Conservation (phyloP, 2,888 invertebrate species). For the Graphium colonna region DNA sequence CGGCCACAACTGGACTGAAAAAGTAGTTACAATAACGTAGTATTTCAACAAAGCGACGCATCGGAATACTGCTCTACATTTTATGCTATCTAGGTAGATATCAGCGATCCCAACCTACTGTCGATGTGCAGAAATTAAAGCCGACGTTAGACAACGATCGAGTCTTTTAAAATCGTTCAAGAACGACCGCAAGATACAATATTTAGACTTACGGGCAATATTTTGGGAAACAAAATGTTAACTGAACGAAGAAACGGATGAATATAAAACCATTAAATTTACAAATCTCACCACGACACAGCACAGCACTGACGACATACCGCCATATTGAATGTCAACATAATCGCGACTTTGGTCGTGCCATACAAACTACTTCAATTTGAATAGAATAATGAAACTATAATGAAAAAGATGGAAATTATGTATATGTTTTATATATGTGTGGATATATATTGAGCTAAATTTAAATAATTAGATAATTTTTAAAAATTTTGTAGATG, state of each 20-base stretch:
- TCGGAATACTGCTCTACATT: constrained; percentile 50
- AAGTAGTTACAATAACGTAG: constrained; percentile 31
- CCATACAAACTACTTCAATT: constrained; percentile 45
- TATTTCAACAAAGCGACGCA: constrained; percentile 43
- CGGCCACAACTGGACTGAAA: constrained; percentile 27
- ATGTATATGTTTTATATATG: not conserved
- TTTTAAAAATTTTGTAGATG: constrained; percentile 71
- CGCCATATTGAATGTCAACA: constrained; percentile 95
- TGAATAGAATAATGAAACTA: constrained; percentile 11
- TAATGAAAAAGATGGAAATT: constrained; percentile 1
- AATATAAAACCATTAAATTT: constrained; percentile 57
- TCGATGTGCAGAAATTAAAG: constrained; percentile 56
- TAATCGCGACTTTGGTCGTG: constrained; percentile 63
- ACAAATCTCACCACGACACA: constrained; percentile 94
- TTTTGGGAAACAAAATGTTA: constrained; percentile 38
- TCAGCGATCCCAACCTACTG: constrained; percentile 56
- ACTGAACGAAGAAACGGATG: constrained; percentile 44
- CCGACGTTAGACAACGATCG: constrained; percentile 39
- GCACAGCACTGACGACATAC: constrained; percentile 97
- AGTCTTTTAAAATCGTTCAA: constrained; percentile 17
- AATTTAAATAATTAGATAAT: constrained; percentile 40
- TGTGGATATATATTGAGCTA: constrained; percentile 17
- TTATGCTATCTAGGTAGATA: constrained; percentile 60
- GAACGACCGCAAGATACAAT: constrained; percentile 9
- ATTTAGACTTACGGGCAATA: constrained; percentile 32